Evolutionary conservation across 2,797 vertebrate species (phyloP).

Genomic region (Parambassis ranga): DNA sequence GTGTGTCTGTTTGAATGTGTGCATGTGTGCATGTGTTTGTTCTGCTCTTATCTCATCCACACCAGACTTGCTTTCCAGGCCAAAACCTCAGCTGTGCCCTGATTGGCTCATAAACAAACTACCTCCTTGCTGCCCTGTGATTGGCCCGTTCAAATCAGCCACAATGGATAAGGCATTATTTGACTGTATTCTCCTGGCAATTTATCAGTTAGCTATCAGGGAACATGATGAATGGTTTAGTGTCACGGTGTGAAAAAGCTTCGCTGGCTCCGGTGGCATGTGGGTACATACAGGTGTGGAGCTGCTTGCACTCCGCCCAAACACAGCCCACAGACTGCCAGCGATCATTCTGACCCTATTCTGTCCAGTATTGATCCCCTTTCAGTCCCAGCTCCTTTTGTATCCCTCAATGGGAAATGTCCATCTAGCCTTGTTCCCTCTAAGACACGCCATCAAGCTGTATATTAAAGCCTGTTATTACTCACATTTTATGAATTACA

Average conservation of each 20-base stretch:
- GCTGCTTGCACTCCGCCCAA: constrained; percentile 31
- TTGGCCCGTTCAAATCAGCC: constrained; percentile 69
- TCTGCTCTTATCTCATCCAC: constrained; percentile 77
- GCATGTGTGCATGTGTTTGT: constrained; percentile 62
- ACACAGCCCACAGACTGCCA: constrained; percentile 25
- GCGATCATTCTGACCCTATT: constrained; percentile 59
- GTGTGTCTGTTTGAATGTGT: constrained; percentile 28
- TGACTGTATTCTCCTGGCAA: constrained; percentile 53
- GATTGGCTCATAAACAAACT: constrained; percentile 71
- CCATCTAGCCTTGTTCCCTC: constrained; percentile 11
- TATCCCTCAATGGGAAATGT: constrained; percentile 38
- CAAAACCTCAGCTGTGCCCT: constrained; percentile 70
- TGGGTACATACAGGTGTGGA: constrained; percentile 43
- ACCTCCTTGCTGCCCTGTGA: constrained; percentile 50
- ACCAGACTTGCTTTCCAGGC: constrained; percentile 74
- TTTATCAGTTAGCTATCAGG: constrained; percentile 60
- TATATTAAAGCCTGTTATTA: constrained; percentile 1
- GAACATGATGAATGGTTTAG: constrained; percentile 44
- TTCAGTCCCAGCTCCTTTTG: constrained; percentile 36
- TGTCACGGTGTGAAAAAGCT: constrained; percentile 29
- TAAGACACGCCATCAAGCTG: not conserved
- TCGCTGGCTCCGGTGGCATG: constrained; percentile 28
- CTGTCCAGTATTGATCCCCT: constrained; percentile 58
- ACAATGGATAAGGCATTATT: constrained; percentile 55
- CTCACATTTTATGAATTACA: constrained; percentile 12